A percentile compares a stretch with the other conserved stretches of the same genome.
These are phyloP conservation scores for Carterocephalus palaemon DNA, from an alignment of 2,888 invertebrate species.

Conservation along the genomic window DNA sequence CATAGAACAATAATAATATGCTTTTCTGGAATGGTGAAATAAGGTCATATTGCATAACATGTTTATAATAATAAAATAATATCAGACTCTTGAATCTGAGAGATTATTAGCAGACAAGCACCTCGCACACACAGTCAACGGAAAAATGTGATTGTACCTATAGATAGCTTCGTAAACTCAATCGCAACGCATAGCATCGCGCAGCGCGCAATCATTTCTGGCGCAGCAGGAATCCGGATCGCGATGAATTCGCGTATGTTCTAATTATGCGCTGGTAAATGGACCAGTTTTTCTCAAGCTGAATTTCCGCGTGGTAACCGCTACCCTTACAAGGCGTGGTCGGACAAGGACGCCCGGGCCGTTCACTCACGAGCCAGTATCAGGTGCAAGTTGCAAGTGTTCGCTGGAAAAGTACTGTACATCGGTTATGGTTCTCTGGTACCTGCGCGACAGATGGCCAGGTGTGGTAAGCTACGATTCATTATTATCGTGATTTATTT, in stretches of 20 bases:
- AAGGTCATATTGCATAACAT: too few species aligned
- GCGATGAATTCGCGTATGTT: constrained; percentile 19
- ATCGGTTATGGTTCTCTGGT: neutral
- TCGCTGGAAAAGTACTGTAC: constrained; percentile 28
- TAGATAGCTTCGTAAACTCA: neutral
- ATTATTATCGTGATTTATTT: too few species aligned
- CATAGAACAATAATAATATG: too few species aligned
- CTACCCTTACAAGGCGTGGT: constrained; percentile 35
- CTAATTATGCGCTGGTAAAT: constrained; percentile 30
- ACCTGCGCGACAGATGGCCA: too few species aligned
- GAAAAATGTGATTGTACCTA: constrained; percentile 1
- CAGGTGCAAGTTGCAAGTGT: constrained; percentile 31
- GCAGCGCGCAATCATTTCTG: too few species aligned
- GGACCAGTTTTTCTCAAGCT: constrained; percentile 31
- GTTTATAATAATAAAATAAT: too few species aligned
- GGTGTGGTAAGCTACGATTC: too few species aligned
- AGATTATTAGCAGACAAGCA: too few species aligned
- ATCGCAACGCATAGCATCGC: neutral
- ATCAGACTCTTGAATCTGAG: too few species aligned
- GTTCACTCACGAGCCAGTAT: constrained; percentile 35
- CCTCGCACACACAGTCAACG: neutral
- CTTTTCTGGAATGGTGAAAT: too few species aligned
- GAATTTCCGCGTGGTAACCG: constrained; percentile 39
- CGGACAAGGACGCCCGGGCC: constrained; percentile 35
- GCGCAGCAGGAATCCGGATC: constrained; percentile 15